phyloP scores from a whole-genome alignment of 2,888 invertebrate species.

The Tiphia femorata region DNA sequence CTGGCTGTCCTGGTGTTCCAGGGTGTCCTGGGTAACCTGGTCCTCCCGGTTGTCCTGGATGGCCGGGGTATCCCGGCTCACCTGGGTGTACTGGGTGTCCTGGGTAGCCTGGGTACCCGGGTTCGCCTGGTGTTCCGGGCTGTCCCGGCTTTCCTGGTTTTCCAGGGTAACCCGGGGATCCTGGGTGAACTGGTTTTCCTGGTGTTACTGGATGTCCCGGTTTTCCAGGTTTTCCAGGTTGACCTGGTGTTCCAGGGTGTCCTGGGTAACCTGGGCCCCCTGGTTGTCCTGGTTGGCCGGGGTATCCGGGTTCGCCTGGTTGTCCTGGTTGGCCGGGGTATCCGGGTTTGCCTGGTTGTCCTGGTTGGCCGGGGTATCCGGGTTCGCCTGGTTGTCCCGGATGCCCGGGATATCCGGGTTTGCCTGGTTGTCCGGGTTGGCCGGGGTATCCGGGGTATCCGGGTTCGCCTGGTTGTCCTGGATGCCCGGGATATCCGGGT shows the following conservation, averaged over 20 bases:
- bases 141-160: conserved; percentile 14
- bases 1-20: conserved; percentile 13
- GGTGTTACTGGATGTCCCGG: conserved; percentile 60
- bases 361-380: conserved; percentile 28
- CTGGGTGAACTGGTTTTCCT: conserved; percentile 37
- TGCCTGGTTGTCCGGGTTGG: not conserved
- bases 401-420: conserved; percentile 23
- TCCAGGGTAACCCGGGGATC: conserved; percentile 9
- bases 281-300: conserved; percentile 20
- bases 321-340: conserved; percentile 46
- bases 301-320: conserved; percentile 59
- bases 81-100: not conserved
- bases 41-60: no score
- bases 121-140: conserved; percentile 28
- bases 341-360: conserved; percentile 28
- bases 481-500: conserved; percentile 26
- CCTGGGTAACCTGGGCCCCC: conserved; percentile 14
- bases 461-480: conserved; percentile 23
- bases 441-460: conserved; percentile 21
- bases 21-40: conserved; percentile 10
- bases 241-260: conserved; percentile 14
- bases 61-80: conserved; percentile 19
- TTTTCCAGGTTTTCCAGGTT: conserved; percentile 22
- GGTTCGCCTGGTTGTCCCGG: conserved; percentile 60
- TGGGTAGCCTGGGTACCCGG: conserved; percentile 32